A percentile compares a stretch with the other conserved stretches of the same genome.
phyloP scores from a whole-genome alignment of 2,113 vertebrate genomes.

The Ibidorhyncha struthersii region DNA sequence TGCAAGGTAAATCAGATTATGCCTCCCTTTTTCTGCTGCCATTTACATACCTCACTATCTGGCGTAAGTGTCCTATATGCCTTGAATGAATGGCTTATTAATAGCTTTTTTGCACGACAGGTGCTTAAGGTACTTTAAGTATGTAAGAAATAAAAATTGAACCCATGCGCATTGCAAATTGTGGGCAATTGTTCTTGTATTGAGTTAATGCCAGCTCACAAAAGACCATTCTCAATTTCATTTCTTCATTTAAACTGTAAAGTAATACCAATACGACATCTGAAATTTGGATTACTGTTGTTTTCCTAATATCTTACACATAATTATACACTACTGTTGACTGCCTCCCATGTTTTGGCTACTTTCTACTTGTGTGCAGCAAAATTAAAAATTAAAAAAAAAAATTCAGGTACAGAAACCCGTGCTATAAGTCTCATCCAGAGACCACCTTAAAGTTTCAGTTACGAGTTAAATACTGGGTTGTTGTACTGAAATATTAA shows the following conservation, averaged over 20 bases:
- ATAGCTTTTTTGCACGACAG: not conserved
- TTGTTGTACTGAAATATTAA: not conserved
- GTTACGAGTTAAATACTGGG: not conserved
- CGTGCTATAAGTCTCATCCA: not conserved
- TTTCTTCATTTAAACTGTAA: not conserved
- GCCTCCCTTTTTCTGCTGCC: not conserved
- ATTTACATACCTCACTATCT: not conserved
- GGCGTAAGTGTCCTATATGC: not conserved
- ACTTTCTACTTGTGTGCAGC: not conserved
- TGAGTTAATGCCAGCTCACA: not conserved
- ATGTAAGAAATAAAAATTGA: not conserved
- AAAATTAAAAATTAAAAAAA: not conserved
- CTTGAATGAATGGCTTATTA: not conserved
- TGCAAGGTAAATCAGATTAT: not conserved
- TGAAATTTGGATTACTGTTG: not conserved
- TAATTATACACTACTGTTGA: not conserved
- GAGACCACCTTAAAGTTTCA: not conserved
- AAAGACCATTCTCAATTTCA: not conserved
- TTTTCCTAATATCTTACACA: not conserved
- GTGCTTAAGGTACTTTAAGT: not conserved
- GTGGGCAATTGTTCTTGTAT: not conserved
- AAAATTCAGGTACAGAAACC: not conserved
- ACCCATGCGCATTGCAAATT: fast-evolving
- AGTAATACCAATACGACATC: not conserved
- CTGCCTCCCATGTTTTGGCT: not conserved